A percentile compares a stretch with the other conserved stretches of the same genome.
These are phyloP conservation scores for Hoplostethus atlanticus DNA, from an alignment of 2,797 vertebrate genomes.

Conservation along the genomic window DNA sequence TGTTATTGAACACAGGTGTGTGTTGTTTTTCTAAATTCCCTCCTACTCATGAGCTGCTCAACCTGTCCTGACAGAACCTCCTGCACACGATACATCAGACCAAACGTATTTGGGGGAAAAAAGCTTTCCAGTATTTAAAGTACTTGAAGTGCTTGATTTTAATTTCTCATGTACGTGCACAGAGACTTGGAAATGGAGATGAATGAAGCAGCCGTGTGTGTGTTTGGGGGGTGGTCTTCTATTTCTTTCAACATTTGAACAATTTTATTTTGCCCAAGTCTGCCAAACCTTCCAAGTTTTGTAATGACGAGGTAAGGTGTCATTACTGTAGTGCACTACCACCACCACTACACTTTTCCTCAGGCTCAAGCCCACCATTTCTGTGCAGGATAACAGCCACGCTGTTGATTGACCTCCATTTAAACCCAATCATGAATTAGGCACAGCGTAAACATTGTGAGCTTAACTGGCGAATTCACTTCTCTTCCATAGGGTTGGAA, in stretches of 20 bases:
- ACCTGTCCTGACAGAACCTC: background rate
- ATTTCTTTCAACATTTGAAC: background rate
- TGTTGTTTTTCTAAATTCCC: slow-evolving; percentile 12
- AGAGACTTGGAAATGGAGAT: background rate
- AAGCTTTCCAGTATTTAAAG: background rate
- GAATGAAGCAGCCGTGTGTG: background rate
- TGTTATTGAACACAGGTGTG: background rate
- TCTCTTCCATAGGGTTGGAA: background rate
- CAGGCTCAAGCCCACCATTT: too few relatives aligned
- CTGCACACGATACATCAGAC: background rate
- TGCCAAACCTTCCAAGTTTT: background rate
- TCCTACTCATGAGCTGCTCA: slow-evolving; percentile 9
- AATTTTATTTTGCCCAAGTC: too few relatives aligned
- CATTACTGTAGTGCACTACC: background rate
- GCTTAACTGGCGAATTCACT: too few relatives aligned
- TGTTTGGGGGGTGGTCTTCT: background rate
- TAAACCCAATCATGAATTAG: background rate
- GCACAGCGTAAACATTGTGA: background rate
- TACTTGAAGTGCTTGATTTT: background rate
- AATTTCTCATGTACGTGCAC: too few relatives aligned
- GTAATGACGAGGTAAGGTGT: background rate
- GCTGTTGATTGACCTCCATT: background rate
- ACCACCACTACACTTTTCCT: too few relatives aligned
- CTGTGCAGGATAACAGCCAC: background rate
- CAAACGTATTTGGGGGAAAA: background rate